Percentiles rank a stretch among this genome's conserved stretches.
Conservation (phyloP, 2,113 vertebrate species). For the Callopanchax toddi region DNA sequence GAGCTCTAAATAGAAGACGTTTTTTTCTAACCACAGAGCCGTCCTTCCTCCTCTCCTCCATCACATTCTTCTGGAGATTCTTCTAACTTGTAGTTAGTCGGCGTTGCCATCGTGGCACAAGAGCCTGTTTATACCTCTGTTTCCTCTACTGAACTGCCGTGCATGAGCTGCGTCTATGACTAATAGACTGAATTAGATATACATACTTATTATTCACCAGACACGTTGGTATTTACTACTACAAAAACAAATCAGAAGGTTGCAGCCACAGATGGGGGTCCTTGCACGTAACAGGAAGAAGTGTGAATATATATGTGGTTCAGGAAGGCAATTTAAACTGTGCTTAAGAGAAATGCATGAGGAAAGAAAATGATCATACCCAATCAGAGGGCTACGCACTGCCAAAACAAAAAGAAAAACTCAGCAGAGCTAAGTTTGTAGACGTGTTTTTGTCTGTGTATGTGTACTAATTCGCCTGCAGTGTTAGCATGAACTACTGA, state of each 20-base stretch:
- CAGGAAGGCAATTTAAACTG: neutral
- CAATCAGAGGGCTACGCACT: neutral
- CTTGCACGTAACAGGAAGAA: neutral
- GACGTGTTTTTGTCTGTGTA: too few relatives aligned
- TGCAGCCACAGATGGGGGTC: constrained; percentile 4
- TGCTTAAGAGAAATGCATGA: neutral
- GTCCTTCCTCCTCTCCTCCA: neutral
- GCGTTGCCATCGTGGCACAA: constrained; percentile 6
- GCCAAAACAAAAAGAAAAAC: neutral
- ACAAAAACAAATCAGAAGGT: constrained; percentile 21
- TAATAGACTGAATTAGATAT: constrained; percentile 41
- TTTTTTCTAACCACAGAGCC: neutral
- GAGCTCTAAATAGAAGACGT: neutral
- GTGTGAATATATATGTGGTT: neutral
- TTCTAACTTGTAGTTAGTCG: neutral
- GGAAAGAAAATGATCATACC: constrained; percentile 2
- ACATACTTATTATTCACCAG: constrained; percentile 28
- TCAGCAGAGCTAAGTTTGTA: too few relatives aligned
- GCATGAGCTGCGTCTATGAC: constrained; percentile 16
- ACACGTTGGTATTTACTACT: constrained; percentile 28
- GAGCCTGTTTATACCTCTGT: constrained; percentile 4
- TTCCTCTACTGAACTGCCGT: constrained; percentile 18
- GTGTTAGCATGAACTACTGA: too few relatives aligned
- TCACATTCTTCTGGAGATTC: constrained; percentile 2
- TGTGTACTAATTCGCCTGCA: too few relatives aligned